phyloP scores from a whole-genome alignment of 2,113 vertebrate genomes.

The Sphaerodactylus townsendi region DNA sequence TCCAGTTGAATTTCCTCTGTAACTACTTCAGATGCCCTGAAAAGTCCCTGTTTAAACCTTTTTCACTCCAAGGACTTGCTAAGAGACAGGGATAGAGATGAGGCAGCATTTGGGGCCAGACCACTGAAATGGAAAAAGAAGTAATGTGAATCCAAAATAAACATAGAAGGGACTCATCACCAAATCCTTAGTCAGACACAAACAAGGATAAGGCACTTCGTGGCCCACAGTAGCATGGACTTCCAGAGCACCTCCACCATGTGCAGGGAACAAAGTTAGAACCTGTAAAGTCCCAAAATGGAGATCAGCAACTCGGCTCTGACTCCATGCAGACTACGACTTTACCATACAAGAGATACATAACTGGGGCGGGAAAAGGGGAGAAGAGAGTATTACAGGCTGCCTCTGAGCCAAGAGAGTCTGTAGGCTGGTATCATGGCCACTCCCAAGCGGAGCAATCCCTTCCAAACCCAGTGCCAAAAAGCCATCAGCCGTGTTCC shows the following conservation, averaged over 20 bases:
- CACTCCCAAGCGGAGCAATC: neutral
- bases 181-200: too few relatives aligned
- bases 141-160: neutral
- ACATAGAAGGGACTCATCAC: neutral
- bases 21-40: neutral
- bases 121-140: neutral
- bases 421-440: too few relatives aligned
- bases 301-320: neutral
- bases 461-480: neutral
- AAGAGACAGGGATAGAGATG: neutral
- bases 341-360: neutral
- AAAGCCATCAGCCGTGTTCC: conserved; percentile 79
- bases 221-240: neutral
- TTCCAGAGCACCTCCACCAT: neutral
- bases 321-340: neutral
- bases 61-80: neutral
- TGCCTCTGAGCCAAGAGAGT: neutral
- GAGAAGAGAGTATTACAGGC: neutral
- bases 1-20: neutral
- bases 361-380: neutral
- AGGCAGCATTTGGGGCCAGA: too few relatives aligned
- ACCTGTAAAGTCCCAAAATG: neutral
- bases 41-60: too few relatives aligned
- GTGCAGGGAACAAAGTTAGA: neutral
- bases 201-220: neutral